Evolutionary conservation across 2,113 vertebrate species (phyloP).

Genomic region (Probosciger aterrimus): DNA sequence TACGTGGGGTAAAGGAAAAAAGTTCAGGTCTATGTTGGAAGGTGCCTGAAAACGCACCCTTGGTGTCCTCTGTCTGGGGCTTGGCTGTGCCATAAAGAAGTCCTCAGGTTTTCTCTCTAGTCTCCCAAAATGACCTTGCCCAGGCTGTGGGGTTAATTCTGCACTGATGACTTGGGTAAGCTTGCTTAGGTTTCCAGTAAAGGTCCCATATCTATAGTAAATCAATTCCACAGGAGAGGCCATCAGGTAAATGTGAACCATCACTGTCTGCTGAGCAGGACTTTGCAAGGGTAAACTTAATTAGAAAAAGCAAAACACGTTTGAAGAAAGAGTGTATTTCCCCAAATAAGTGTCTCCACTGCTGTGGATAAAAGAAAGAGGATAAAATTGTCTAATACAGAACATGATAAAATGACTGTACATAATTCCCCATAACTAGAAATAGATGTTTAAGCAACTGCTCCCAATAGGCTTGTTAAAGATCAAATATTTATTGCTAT

Average conservation of each 20-base stretch:
- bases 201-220: accelerated
- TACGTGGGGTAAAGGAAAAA: background rate
- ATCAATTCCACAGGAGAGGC: background rate
- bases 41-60: background rate
- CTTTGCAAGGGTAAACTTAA: background rate
- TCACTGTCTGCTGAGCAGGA: background rate
- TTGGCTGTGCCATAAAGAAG: background rate
- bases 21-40: no score
- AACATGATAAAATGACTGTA: background rate
- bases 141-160: background rate
- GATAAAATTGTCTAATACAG: background rate
- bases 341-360: background rate
- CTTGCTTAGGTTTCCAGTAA: background rate
- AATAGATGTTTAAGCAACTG: conserved; percentile 42
- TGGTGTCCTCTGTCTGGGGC: background rate
- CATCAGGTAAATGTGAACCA: background rate
- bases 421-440: background rate
- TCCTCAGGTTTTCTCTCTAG: background rate
- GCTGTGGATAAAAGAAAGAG: background rate
- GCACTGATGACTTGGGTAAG: background rate
- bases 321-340: background rate
- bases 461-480: conserved; percentile 40
- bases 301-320: background rate
- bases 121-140: background rate
- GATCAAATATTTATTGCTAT: conserved; percentile 54